Evolutionary conservation across 2,888 invertebrate species (phyloP).

Genomic region (Drosophila lacicola): DNA sequence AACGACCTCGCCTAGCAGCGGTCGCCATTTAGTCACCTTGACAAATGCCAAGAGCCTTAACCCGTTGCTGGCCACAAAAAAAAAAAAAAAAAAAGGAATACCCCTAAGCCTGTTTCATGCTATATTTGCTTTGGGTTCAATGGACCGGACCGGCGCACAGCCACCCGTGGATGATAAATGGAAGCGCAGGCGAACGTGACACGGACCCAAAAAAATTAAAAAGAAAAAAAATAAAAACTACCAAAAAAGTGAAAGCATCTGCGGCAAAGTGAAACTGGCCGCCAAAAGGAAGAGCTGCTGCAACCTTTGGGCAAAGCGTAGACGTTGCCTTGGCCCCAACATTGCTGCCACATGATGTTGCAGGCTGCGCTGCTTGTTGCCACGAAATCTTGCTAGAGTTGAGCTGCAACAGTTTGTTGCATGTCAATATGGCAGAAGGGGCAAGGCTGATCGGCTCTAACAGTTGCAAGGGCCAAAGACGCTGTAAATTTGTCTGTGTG

Average conservation of each 20-base stretch:
- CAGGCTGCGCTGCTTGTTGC: constrained; percentile 1
- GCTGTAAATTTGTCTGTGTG: background rate
- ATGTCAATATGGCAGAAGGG: constrained; percentile 48
- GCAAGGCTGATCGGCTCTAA: constrained; percentile 39
- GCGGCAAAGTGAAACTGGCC: constrained; percentile 58
- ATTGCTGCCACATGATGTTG: constrained; percentile 25
- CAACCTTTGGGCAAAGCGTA: constrained; percentile 43
- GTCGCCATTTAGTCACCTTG: constrained; percentile 30
- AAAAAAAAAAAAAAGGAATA: background rate
- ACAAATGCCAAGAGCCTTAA: constrained; percentile 46
- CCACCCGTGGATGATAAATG: constrained; percentile 76
- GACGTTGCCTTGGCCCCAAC: constrained; percentile 41
- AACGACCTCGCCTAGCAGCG: background rate
- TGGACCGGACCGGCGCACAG: constrained; percentile 43
- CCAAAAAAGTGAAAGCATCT: constrained; percentile 78
- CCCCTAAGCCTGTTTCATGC: constrained; percentile 7
- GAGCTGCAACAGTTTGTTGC: constrained; percentile 54
- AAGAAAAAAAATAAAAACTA: constrained; percentile 54
- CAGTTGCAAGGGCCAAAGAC: constrained; percentile 30
- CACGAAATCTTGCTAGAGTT: constrained; percentile 31
- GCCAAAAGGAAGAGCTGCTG: constrained; percentile 49
- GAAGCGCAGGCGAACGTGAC: constrained; percentile 74
- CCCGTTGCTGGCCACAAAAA: constrained; percentile 3
- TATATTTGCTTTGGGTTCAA: constrained; percentile 53
- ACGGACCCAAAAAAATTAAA: constrained; percentile 56